These are phyloP conservation scores for Timandra comae DNA, from an alignment of 2,888 invertebrate genomes.

Conservation along the genomic window DNA sequence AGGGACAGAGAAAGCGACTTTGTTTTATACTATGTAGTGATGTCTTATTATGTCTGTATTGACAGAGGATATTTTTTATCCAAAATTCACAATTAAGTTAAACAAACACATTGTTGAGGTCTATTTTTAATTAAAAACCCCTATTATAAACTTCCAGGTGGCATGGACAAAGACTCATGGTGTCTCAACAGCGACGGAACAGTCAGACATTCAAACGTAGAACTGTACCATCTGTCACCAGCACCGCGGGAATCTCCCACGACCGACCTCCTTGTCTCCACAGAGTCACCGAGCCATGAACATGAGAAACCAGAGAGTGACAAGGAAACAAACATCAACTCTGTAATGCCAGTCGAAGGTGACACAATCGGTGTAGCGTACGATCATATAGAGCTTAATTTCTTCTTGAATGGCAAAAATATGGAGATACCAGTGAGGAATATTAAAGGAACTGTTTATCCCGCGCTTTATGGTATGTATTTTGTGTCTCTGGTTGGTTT, in stretches of 20 bases:
- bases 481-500: too few species aligned
- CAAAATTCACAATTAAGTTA: too few species aligned
- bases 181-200: conserved; percentile 93
- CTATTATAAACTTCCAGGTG: conserved; percentile 73
- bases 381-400: conserved; percentile 97
- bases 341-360: conserved; percentile 88
- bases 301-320: conserved; percentile 50
- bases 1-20: too few species aligned
- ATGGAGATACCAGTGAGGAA: conserved; percentile 90
- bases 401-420: conserved; percentile 94
- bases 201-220: conserved; percentile 89
- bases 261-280: conserved; percentile 58
- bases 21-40: too few species aligned
- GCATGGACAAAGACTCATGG: conserved; percentile 94
- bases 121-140: neutral
- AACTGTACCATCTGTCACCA: conserved; percentile 80
- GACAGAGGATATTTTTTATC: too few species aligned
- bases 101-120: too few species aligned
- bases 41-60: too few species aligned
- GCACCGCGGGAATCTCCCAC: conserved; percentile 63
- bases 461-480: conserved; percentile 95
- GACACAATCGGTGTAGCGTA: conserved; percentile 96
- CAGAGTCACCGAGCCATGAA: conserved; percentile 47
- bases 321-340: conserved; percentile 31
- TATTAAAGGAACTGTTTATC: conserved; percentile 93